Conservation (phyloP, 64 coral and sea anemone genomes). For the Hydrozoanthus tunicans region DNA sequence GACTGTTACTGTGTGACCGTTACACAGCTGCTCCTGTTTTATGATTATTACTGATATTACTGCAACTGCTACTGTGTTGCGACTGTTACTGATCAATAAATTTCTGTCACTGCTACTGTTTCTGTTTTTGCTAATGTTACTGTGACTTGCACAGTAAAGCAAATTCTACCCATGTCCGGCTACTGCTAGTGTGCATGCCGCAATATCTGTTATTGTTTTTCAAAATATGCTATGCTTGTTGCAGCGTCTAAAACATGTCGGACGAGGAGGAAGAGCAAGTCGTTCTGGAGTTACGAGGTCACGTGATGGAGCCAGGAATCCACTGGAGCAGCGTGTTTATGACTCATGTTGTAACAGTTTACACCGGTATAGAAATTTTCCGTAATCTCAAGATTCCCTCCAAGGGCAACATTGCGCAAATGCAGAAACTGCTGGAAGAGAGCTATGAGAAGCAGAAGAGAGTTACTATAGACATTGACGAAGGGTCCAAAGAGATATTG, state of each 20-base stretch:
- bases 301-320: slow-evolving; percentile 39
- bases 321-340: slow-evolving; percentile 51
- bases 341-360: slow-evolving; percentile 32
- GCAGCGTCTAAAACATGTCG: slow-evolving; percentile 15
- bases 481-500: slow-evolving; percentile 41
- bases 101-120: too few species aligned
- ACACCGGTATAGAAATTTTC: slow-evolving; percentile 53
- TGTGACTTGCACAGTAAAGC: too few species aligned
- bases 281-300: slow-evolving; percentile 44
- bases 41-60: too few species aligned
- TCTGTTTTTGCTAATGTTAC: too few species aligned
- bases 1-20: too few species aligned
- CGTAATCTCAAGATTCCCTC: slow-evolving; percentile 33
- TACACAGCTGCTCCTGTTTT: too few species aligned
- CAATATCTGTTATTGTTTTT: too few species aligned
- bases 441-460: slow-evolving; percentile 53
- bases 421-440: slow-evolving; percentile 32
- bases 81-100: too few species aligned
- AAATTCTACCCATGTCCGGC: too few species aligned
- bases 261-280: slow-evolving; percentile 46
- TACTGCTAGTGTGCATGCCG: too few species aligned
- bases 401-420: slow-evolving; percentile 18
- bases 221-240: neutral
- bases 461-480: slow-evolving; percentile 48
- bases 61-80: too few species aligned